Evolutionary conservation across 2,888 invertebrate genomes (phyloP).

Genomic region (Caenorhabditis virilis): DNA sequence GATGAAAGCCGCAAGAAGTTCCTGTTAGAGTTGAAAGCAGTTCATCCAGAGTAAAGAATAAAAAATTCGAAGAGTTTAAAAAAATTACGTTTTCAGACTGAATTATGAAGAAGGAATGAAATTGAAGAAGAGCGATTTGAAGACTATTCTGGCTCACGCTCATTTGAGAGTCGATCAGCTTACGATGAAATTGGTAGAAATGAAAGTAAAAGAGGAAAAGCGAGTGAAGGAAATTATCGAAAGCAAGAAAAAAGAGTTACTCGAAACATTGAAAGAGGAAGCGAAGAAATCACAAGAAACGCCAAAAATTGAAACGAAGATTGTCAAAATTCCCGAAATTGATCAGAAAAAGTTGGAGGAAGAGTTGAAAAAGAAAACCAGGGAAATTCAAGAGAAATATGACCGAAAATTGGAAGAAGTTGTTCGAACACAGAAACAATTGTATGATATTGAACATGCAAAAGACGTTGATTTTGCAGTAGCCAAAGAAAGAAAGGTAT

Average conservation of each 20-base stretch:
- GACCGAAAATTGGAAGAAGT: constrained; percentile 70
- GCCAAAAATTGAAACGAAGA: neutral
- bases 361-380: constrained; percentile 13
- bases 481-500: constrained; percentile 21
- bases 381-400: constrained; percentile 28
- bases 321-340: neutral
- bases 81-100: constrained; percentile 10
- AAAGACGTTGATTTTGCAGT: constrained; percentile 72
- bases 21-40: constrained; percentile 28
- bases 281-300: neutral
- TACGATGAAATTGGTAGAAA: constrained; percentile 32
- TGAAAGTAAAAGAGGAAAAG: constrained; percentile 35
- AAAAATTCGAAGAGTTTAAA: neutral
- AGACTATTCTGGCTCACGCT: constrained; percentile 81
- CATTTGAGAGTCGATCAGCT: constrained; percentile 74
- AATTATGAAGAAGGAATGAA: constrained; percentile 33
- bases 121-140: constrained; percentile 74
- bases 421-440: constrained; percentile 74
- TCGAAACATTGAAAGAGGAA: constrained; percentile 18
- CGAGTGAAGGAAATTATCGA: constrained; percentile 15
- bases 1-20: constrained; percentile 42
- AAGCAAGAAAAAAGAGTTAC: constrained; percentile 21
- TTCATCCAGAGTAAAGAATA: neutral
- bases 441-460: constrained; percentile 72
- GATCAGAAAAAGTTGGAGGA: constrained; percentile 29